A percentile compares a stretch with the other conserved stretches of the same genome.
Evolutionary conservation across 1,140 invertebrate genomes (phyloP).

Genomic region (Drosophila santomea): DNA sequence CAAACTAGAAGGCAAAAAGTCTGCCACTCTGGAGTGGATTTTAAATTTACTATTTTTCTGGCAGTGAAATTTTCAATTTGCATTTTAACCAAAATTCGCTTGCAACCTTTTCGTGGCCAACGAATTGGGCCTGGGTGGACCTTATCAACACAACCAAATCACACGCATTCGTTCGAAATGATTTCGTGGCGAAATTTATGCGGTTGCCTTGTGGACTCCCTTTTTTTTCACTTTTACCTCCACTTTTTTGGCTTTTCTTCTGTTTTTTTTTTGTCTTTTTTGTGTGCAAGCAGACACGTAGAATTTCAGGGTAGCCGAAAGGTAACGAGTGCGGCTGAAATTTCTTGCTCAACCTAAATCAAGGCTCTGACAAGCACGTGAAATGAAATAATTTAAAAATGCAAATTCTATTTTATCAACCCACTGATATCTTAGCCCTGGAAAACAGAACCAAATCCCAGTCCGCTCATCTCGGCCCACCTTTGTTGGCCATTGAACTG

Average conservation of each 20-base stretch:
- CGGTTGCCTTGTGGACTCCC: slow-evolving; percentile 51
- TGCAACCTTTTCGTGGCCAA: slow-evolving; percentile 39
- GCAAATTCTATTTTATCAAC: slow-evolving; percentile 63
- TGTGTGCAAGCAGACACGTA: slow-evolving; percentile 44
- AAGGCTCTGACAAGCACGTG: slow-evolving; percentile 73
- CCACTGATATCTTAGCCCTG: slow-evolving; percentile 51
- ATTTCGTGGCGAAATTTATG: slow-evolving; percentile 69
- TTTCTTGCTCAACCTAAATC: slow-evolving; percentile 65
- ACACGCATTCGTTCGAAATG: slow-evolving; percentile 71
- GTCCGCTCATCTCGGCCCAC: slow-evolving; percentile 1
- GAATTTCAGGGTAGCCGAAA: slow-evolving; percentile 42
- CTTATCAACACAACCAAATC: slow-evolving; percentile 70
- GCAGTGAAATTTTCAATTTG: slow-evolving; percentile 69
- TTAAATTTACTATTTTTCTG: slow-evolving; percentile 69
- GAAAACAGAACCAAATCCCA: slow-evolving; percentile 54
- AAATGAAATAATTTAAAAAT: slow-evolving; percentile 80
- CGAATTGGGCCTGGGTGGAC: slow-evolving; percentile 33
- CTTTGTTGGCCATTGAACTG: slow-evolving; percentile 34
- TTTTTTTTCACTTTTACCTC: slow-evolving; percentile 20
- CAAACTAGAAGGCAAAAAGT: slow-evolving; percentile 6
- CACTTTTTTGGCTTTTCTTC: slow-evolving; percentile 37
- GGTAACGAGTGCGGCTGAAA: slow-evolving; percentile 42
- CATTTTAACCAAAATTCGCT: slow-evolving; percentile 63
- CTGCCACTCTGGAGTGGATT: slow-evolving; percentile 25
- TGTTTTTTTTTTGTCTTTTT: slow-evolving; percentile 20